These are phyloP conservation scores for Malacoraja senta DNA, from an alignment of 2,797 vertebrate genomes.

Conservation along the genomic window DNA sequence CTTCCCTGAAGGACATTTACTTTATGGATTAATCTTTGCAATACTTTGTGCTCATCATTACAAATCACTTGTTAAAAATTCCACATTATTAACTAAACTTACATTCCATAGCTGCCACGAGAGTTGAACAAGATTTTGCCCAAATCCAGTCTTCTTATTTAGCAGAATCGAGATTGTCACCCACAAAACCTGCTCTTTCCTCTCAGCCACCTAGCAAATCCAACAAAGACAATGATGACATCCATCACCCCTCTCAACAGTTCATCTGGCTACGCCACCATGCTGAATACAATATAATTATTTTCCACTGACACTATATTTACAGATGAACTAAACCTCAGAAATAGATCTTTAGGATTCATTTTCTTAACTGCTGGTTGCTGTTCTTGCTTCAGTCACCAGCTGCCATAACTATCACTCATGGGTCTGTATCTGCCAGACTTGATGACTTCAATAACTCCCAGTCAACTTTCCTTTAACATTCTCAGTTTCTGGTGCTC, in stretches of 20 bases:
- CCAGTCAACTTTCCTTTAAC: too few species aligned
- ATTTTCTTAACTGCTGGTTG: not conserved
- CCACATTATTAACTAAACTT: not conserved
- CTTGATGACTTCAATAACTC: not conserved
- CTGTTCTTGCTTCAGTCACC: not conserved
- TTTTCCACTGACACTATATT: not conserved
- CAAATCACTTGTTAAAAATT: not conserved
- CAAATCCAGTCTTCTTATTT: too few species aligned
- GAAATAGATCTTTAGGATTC: not conserved
- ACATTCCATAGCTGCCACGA: not conserved
- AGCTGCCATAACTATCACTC: not conserved
- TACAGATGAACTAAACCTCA: not conserved
- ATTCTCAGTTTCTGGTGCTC: not conserved
- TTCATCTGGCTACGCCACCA: not conserved
- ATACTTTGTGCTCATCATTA: too few species aligned
- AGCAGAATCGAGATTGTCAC: too few species aligned
- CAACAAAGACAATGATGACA: not conserved
- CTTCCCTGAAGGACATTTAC: too few species aligned
- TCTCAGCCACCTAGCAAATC: too few species aligned
- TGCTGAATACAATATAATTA: not conserved
- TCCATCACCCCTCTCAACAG: not conserved
- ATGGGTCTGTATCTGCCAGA: not conserved
- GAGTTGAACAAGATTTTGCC: too few species aligned
- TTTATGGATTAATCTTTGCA: too few species aligned
- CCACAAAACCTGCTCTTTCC: too few species aligned